These are phyloP conservation scores for Cochlearius cochlearius DNA, from an alignment of 2,113 vertebrate species.

Conservation along the genomic window DNA sequence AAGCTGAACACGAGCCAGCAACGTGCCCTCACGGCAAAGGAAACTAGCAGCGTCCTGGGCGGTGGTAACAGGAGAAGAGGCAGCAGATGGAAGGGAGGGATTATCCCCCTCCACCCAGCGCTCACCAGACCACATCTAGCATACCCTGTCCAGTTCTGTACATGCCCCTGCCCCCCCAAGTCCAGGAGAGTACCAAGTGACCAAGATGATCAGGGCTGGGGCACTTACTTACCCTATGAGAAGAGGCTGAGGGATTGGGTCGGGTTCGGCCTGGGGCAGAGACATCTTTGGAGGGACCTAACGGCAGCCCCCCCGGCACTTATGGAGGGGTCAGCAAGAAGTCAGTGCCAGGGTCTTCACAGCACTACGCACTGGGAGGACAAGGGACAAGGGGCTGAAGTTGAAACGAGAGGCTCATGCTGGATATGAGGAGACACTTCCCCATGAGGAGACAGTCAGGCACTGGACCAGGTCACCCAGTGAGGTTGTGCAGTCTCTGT, in stretches of 20 bases:
- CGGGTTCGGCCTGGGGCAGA: neutral
- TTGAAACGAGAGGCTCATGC: neutral
- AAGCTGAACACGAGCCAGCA: neutral
- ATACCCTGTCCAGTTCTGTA: neutral
- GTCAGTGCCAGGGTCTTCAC: neutral
- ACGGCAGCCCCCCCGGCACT: rapidly evolving
- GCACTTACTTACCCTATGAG: neutral
- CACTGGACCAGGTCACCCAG: neutral
- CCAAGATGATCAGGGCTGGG: neutral
- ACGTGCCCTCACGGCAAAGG: neutral
- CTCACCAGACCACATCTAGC: neutral
- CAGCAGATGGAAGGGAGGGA: neutral
- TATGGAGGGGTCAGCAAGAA: neutral
- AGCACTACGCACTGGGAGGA: neutral
- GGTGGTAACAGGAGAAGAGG: neutral
- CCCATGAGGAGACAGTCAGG: neutral
- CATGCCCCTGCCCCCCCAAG: neutral
- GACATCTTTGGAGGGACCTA: neutral
- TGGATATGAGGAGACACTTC: neutral
- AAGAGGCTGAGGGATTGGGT: neutral
- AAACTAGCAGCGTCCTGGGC: neutral
- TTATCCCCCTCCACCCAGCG: neutral
- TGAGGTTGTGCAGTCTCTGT: neutral
- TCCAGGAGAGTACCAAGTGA: neutral
- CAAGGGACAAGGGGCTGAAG: neutral